Conservation (phyloP, 2,797 vertebrate genomes). For the Hippocampus kuda region DNA sequence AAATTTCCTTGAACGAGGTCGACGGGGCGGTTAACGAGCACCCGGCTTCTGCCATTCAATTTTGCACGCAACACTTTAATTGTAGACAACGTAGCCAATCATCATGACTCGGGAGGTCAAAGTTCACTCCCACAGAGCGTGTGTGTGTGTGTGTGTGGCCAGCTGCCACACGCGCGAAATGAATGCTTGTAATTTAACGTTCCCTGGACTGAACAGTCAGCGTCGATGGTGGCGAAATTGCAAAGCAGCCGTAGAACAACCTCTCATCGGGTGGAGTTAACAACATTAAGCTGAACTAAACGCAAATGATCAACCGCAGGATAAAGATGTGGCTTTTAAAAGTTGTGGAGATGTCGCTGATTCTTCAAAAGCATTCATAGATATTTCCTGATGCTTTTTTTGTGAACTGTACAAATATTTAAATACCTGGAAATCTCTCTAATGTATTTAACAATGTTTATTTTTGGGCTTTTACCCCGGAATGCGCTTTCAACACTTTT, state of each 20-base stretch:
- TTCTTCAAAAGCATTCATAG: constrained; percentile 28
- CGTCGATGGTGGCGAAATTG: constrained; percentile 34
- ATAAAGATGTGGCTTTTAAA: constrained; percentile 15
- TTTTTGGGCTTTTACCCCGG: constrained; percentile 37
- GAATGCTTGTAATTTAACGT: constrained; percentile 43
- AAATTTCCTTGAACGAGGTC: constrained; percentile 8
- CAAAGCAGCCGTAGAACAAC: constrained; percentile 31
- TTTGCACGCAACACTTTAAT: constrained; percentile 68
- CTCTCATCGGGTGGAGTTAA: constrained; percentile 37
- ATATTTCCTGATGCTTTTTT: constrained; percentile 33
- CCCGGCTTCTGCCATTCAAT: constrained; percentile 32
- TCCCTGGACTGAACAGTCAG: constrained; percentile 37
- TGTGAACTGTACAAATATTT: constrained; percentile 69
- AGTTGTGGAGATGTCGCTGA: constrained; percentile 11
- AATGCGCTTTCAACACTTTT: constrained; percentile 21
- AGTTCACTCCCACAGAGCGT: constrained; percentile 23
- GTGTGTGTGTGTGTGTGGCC: constrained; percentile 20
- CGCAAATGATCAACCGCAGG: constrained; percentile 10
- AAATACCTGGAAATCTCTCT: constrained; percentile 44
- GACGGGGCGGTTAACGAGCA: constrained; percentile 17
- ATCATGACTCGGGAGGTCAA: constrained; percentile 38
- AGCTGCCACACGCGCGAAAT: constrained; percentile 39
- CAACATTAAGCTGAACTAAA: constrained; percentile 32
- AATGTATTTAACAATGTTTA: constrained; percentile 47
- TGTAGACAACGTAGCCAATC: constrained; percentile 55